These are phyloP conservation scores for Natrix natrix DNA, from an alignment of 2,797 vertebrate species.

Conservation along the genomic window DNA sequence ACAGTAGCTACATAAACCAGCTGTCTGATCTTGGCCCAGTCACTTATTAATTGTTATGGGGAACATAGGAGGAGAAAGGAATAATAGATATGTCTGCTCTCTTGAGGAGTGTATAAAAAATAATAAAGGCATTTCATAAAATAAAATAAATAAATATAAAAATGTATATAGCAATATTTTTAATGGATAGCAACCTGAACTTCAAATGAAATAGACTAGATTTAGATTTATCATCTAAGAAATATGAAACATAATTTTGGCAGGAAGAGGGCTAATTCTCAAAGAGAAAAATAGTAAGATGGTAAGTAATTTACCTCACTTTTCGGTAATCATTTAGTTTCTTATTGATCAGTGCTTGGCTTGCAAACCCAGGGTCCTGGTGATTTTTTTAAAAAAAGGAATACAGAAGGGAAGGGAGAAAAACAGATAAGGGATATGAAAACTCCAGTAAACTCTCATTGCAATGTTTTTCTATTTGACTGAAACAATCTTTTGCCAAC, in stretches of 20 bases:
- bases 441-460: constrained; percentile 49
- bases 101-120: neutral
- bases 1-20: neutral
- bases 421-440: neutral
- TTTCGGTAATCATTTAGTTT: constrained; percentile 98
- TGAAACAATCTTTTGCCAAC: neutral
- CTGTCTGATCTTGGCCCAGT: neutral
- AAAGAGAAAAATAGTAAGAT: neutral
- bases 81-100: neutral
- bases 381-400: constrained; percentile 38
- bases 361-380: constrained; percentile 90
- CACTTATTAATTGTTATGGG: neutral
- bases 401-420: constrained; percentile 35
- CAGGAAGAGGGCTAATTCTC: neutral
- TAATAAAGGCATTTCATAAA: neutral
- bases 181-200: neutral
- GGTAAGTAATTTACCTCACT: constrained; percentile 78
- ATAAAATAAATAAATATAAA: neutral
- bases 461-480: neutral
- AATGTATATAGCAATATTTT: neutral
- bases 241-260: neutral
- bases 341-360: constrained; percentile 96
- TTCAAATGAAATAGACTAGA: neutral
- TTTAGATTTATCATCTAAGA: neutral
- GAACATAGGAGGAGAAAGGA: neutral